Base-by-base conservation (phyloP, 2,888 invertebrate species). In the Rhagophthalmus giganteus region DNA sequence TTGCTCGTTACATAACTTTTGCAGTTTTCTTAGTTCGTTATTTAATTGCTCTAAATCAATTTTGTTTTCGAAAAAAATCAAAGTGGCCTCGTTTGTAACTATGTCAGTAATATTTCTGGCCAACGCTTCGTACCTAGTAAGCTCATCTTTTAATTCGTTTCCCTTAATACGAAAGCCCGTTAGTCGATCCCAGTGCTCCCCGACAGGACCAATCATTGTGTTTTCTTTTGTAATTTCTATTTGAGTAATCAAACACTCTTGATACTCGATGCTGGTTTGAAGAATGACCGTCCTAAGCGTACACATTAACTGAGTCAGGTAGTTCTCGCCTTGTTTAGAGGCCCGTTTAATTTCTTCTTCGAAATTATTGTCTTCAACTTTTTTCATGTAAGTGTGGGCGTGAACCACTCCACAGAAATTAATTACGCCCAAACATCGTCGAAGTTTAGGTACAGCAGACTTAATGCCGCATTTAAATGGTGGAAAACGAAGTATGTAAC, bases 71-170 rank as follows among this genome's bases (percentile, higher is more conserved):
- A 53, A 34, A 26, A 54, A 33, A 7, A 59, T 27, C 3, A 59
- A 54, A 24, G 58, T 48, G 5, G 62, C 60, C 34, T 71, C 62
- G 40, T 67, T 61, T 15, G 62, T 58, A 2, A 67, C 63, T 55
- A 74, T 66, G 31, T 67, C 59, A 2, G 70, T 71, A 38, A 74
- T 60, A 31, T 66, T 71, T 30, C 66, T 65, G 10, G 72, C 63
- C 13, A 72, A 54, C 11, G 64, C 62, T 34, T 66, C 53, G 41
- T 72, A 72, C 40, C 70, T 68, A 15, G 59, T 59, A 11, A 74
- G 58, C 46, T 74, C 71, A 4, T 66, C 56, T 31, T 61, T 66
- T 11, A 74, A 55, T 57, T 73, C 68, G 37, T 56, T 61, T 1
- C 70, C 70, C 35, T 65, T 41, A 8, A 64, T 60, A 42, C 74